phyloP scores from a whole-genome alignment of 1,140 invertebrate genomes.

The Matsumurasca onukii region DNA sequence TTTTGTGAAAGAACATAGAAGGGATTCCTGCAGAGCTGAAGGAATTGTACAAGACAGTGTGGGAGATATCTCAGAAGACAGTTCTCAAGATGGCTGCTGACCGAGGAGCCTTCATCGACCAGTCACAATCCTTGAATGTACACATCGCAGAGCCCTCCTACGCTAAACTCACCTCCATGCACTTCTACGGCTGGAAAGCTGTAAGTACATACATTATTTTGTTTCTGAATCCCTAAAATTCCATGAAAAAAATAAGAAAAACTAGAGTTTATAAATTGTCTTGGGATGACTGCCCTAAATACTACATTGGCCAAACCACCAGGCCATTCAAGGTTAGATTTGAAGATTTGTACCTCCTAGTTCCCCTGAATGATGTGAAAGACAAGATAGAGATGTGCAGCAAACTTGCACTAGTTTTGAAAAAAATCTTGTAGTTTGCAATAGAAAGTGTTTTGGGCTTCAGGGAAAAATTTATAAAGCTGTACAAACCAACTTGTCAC shows the following conservation, averaged over 20 bases:
- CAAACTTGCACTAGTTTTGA: too few relatives aligned
- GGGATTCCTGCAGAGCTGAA: constrained; percentile 88
- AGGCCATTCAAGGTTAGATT: too few relatives aligned
- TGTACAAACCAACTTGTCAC: too few relatives aligned
- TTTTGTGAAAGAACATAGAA: constrained; percentile 68
- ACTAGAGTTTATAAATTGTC: constrained; percentile 20
- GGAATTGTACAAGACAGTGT: constrained; percentile 95
- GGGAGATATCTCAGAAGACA: constrained; percentile 96
- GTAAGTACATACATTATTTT: too few relatives aligned
- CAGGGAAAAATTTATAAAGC: too few relatives aligned
- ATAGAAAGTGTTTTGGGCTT: too few relatives aligned
- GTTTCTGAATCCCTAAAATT: neutral
- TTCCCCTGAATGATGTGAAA: too few relatives aligned
- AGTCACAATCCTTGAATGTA: constrained; percentile 97
- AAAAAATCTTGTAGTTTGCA: too few relatives aligned
- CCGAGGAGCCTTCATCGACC: constrained; percentile 96
- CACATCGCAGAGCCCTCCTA: constrained; percentile 94
- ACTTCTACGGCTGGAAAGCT: constrained; percentile 97
- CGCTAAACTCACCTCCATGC: constrained; percentile 94
- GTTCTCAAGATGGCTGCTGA: constrained; percentile 98
- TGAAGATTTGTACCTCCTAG: too few relatives aligned
- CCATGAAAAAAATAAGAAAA: constrained; percentile 12
- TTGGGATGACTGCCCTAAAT: too few relatives aligned
- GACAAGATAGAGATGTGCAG: too few relatives aligned
- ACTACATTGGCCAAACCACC: too few relatives aligned